Evolutionary conservation across 2,113 vertebrate species (phyloP).

Genomic region (Apteryx mantelli): DNA sequence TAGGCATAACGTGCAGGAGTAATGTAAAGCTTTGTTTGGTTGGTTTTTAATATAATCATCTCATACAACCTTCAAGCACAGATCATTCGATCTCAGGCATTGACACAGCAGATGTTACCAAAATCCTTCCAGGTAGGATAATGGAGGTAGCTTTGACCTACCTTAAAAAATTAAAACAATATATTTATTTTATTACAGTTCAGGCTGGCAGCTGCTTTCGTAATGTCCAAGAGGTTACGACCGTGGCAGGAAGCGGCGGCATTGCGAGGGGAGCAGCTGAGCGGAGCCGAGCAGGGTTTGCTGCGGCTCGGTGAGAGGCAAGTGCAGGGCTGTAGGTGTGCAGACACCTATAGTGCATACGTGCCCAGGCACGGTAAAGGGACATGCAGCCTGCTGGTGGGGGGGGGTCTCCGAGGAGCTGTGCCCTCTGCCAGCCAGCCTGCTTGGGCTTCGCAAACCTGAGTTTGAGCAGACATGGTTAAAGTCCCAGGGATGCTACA

Average conservation of each 20-base stretch:
- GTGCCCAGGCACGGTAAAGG: too few species aligned
- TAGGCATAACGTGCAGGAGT: fast-evolving
- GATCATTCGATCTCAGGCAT: neutral
- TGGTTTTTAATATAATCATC: neutral
- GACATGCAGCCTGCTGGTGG: neutral
- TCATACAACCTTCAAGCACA: neutral
- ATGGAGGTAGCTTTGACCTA: neutral
- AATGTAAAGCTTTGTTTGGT: neutral
- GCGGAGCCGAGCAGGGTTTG: neutral
- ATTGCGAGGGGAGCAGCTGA: neutral
- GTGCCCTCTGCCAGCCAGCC: too few species aligned
- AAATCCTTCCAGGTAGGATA: neutral
- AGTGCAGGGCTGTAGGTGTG: fast-evolving
- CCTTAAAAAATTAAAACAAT: neutral
- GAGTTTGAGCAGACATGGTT: too few species aligned
- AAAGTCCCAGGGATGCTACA: too few species aligned
- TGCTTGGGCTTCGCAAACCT: too few species aligned
- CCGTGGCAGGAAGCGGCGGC: fast-evolving
- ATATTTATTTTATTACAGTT: neutral
- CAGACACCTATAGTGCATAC: fast-evolving
- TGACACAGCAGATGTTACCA: neutral
- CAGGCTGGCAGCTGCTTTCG: neutral
- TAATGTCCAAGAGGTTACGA: fast-evolving
- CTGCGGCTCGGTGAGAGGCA: neutral
- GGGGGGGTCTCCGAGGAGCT: too few species aligned